A percentile compares a stretch with the other conserved stretches of the same genome.
These are phyloP conservation scores for Anthoscopus minutus DNA, from an alignment of 2,113 vertebrate species.

Conservation along the genomic window DNA sequence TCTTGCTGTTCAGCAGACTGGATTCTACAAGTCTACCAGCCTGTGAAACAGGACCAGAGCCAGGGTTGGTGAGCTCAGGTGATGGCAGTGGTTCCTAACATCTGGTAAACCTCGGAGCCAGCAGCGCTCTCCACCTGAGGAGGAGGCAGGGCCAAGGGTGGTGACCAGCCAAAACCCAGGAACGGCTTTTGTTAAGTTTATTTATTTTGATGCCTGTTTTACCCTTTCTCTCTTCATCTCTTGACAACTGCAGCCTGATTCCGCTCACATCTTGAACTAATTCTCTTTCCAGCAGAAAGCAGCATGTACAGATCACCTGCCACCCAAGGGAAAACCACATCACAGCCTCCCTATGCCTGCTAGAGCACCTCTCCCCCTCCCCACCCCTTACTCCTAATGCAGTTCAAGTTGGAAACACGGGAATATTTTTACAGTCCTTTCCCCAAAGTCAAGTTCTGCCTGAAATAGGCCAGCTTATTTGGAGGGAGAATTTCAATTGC, in stretches of 20 bases:
- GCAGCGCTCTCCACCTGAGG: not conserved
- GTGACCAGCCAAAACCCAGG: not conserved
- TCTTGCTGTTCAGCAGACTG: not conserved
- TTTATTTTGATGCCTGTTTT: not conserved
- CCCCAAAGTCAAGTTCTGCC: not conserved
- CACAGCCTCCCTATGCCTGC: not conserved
- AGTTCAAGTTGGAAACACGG: not conserved
- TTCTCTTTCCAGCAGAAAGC: not conserved
- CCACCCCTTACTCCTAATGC: not conserved
- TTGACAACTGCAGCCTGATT: not conserved
- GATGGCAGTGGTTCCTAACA: not conserved
- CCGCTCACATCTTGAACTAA: not conserved
- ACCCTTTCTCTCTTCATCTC: not conserved
- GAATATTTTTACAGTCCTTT: not conserved
- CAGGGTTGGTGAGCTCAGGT: not conserved
- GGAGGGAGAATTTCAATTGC: not conserved
- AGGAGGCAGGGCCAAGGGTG: not conserved
- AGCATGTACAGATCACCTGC: not conserved
- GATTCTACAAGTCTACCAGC: not conserved
- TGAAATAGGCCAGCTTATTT: not conserved
- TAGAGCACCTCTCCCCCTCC: not conserved
- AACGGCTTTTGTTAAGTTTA: not conserved
- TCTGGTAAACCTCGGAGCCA: not conserved
- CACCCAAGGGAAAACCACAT: not conserved
- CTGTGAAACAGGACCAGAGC: not conserved